Conservation (phyloP, 2,113 vertebrate species). For the Symphodus melops region DNA sequence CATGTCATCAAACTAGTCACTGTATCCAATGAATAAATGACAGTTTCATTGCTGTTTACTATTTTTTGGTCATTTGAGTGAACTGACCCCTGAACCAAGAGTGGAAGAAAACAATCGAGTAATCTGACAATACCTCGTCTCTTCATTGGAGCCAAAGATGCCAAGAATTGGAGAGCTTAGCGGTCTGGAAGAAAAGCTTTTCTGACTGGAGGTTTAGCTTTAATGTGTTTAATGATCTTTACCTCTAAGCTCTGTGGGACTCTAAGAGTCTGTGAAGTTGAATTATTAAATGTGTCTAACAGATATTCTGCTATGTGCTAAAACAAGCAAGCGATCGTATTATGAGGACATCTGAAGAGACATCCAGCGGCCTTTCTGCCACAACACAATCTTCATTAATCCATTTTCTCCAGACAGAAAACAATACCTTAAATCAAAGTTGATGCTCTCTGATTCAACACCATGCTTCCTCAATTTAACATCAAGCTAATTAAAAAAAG, state of each 20-base stretch:
- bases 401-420: slow-evolving; percentile 19
- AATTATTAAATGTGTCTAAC: neutral
- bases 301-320: neutral
- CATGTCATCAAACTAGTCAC: too few relatives aligned
- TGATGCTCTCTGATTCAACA: slow-evolving; percentile 13
- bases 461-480: slow-evolving; percentile 14
- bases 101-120: neutral
- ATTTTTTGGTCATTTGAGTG: slow-evolving; percentile 4
- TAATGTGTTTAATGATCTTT: neutral
- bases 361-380: neutral
- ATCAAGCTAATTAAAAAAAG: slow-evolving; percentile 16
- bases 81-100: slow-evolving; percentile 14
- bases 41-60: too few relatives aligned
- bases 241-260: neutral
- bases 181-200: slow-evolving; percentile 22
- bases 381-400: slow-evolving; percentile 10
- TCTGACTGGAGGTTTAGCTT: slow-evolving; percentile 12
- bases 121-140: slow-evolving; percentile 2
- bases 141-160: neutral
- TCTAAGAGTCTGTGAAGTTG: neutral
- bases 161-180: slow-evolving; percentile 3
- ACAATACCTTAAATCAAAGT: slow-evolving; percentile 3
- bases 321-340: slow-evolving; percentile 1
- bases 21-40: too few relatives aligned
- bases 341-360: slow-evolving; percentile 7